Evolutionary conservation across 2,113 vertebrate genomes (phyloP), one percentile per base, ranked within the genome.

Genomic region (Bubo scandiacus): DNA sequence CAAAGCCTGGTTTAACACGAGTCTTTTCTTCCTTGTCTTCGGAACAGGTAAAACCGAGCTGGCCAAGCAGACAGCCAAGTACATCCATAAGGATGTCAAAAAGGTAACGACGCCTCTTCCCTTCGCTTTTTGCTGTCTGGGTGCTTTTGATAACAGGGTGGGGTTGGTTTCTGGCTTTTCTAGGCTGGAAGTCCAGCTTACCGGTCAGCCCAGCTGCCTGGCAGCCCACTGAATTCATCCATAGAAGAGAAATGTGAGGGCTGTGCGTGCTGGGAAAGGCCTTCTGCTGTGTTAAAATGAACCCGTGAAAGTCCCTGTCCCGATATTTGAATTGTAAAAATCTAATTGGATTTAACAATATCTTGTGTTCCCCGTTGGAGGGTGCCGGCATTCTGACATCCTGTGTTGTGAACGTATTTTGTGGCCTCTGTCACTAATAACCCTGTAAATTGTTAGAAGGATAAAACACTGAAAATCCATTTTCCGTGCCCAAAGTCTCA

Each of bases 51-150:
- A 99, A 97, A 99, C 99, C 0, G 99, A 99, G 92, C 96, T 99
- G 97, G 99, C 99, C 96, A 99, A 99, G 96, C 99, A 99, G 95
- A 99, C 99, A 10, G 99, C 99, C 74, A 99, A 99, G 81, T 99
- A 99, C 88, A 98, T 99, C 98, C 99, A 99, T 96, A 99, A 99
- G 96, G 99, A 99, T 57, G 74, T 99, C 91, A 99, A 99, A 93
- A 99, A 99, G 99, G 99, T 99, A 91, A 97, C n/a, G 36, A 96
- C 38, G 42, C 9, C 61, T 23, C 26, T 15, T 6, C 40, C 30
- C 18, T 12, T 8, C 0, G 15, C 23, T 15, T 11, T 22, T 7
- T 25, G 9, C 29, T 9, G 0, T 10, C 27, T 4, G 1, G 3
- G 9, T 14, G 70, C 5, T 6, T 29, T 47, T 26, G 2, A 3